These are phyloP conservation scores for Narcine bancroftii DNA, from an alignment of 2,113 vertebrate genomes.

Conservation along the genomic window DNA sequence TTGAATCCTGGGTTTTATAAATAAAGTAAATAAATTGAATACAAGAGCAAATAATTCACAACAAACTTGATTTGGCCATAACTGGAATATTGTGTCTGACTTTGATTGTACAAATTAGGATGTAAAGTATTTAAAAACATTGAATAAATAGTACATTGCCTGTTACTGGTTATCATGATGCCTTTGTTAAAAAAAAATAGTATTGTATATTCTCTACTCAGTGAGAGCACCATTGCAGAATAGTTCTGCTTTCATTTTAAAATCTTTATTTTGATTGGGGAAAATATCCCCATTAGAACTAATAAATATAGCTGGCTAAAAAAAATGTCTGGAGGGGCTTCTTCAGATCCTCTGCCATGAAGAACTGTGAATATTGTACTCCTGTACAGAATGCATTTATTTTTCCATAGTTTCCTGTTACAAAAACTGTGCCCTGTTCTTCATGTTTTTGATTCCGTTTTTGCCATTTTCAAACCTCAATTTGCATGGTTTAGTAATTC, in stretches of 20 bases:
- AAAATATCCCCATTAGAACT: not conserved
- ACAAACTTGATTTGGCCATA: not conserved
- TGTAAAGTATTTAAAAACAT: too few relatives aligned
- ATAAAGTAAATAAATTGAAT: not conserved
- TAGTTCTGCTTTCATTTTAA: not conserved
- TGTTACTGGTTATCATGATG: not conserved
- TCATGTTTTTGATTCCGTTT: not conserved
- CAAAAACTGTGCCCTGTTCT: not conserved
- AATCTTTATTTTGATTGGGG: not conserved
- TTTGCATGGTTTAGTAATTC: not conserved
- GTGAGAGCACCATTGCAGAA: not conserved
- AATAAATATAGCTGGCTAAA: not conserved
- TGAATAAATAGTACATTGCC: not conserved
- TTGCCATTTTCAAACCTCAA: not conserved
- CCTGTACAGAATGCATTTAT: not conserved
- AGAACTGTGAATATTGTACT: not conserved
- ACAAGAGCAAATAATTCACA: not conserved
- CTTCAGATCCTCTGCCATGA: not conserved
- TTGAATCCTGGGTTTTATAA: too few relatives aligned
- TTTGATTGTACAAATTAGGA: not conserved
- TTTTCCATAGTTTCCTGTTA: not conserved
- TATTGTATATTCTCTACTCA: not conserved
- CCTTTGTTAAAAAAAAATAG: not conserved
- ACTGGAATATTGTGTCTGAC: too few relatives aligned
- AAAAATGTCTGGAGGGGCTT: not conserved